Base-by-base conservation (phyloP, 2,888 invertebrate genomes). In the Orthosia gothica region DNA sequence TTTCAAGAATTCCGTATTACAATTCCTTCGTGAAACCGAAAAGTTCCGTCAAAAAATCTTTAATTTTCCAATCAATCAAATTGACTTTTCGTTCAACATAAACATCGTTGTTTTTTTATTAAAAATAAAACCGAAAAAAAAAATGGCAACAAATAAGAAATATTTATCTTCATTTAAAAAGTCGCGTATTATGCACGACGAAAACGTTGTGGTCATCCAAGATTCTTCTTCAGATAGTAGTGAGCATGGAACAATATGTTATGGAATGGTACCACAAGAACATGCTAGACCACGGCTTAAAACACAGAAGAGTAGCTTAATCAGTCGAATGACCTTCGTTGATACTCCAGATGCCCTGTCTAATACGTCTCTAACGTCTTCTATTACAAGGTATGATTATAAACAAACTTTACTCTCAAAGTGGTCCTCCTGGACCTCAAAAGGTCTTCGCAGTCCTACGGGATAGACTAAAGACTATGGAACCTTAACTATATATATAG, bases 311-410 rank as follows among this genome's bases (percentile, higher is more conserved):
- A 62, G 63, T 15, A 73, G 55, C 5, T 32, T 50, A 0, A 9
- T 3, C 1, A 81, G 40, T 26, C 32, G 18, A 20, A 2, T 40
- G 47, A n/a, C 32, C 2, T 2, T 13, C 4, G 5, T 18, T 0
- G 23, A 73, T 5, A 2, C 13, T 0, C 13, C 32, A 5, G 81
- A 84, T 0, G 82, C 83, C 9, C 2, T 83, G 0, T 89, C 89
- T 0, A 73, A 76, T 15, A 67, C 73, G 0, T 91, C 89, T 0
- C 11, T 91, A 0, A 64, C 86, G 1, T 86, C 88, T 0, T 91
- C 92, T 0, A 87, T 91, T 0, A 74, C 79, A 18, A 88, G 88
- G 91, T 91, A 74, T 15, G 1, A 0, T n/a, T n/a, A 15, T 23
- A 20, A 5, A 0, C 16, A 5, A 40, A 40, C 32, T 32, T 40